phyloP scores from a whole-genome alignment of 1,140 invertebrate genomes.

The Drosophila fuyamai region DNA sequence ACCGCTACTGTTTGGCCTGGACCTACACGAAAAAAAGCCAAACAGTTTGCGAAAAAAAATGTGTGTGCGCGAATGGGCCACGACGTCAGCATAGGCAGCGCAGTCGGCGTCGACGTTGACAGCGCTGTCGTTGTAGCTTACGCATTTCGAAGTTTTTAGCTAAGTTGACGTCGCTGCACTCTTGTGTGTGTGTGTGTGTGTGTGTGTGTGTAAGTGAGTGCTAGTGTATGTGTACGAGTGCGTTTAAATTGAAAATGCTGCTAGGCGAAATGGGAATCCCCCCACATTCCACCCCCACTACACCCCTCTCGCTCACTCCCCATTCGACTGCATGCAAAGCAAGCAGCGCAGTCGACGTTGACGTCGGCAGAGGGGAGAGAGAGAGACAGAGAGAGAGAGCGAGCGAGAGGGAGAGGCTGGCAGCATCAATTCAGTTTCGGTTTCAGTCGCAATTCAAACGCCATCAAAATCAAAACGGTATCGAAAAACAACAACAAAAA shows the following conservation, averaged over 20 bases:
- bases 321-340: slow-evolving; percentile 34
- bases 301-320: slow-evolving; percentile 9
- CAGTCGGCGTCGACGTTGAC: slow-evolving; percentile 20
- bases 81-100: slow-evolving; percentile 21
- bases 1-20: slow-evolving; percentile 32
- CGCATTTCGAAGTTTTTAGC: slow-evolving; percentile 78
- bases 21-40: slow-evolving; percentile 35
- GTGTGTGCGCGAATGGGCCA: slow-evolving; percentile 42
- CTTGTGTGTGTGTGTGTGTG: slow-evolving; percentile 25
- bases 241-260: slow-evolving; percentile 75
- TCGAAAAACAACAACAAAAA: slow-evolving; percentile 68
- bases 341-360: slow-evolving; percentile 16
- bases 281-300: not conserved
- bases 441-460: slow-evolving; percentile 82
- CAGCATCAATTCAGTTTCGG: slow-evolving; percentile 74
- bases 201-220: slow-evolving; percentile 22
- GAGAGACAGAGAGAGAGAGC: slow-evolving; percentile 1
- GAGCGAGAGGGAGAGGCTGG: slow-evolving; percentile 23
- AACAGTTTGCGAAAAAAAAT: slow-evolving; percentile 28
- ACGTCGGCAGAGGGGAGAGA: slow-evolving; percentile 9
- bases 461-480: slow-evolving; percentile 83
- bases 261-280: slow-evolving; percentile 44
- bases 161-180: slow-evolving; percentile 61
- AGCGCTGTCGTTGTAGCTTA: slow-evolving; percentile 43
- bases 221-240: slow-evolving; percentile 35